phyloP scores from a whole-genome alignment of 2,113 vertebrate genomes.

The Calyptommatus sinebrachiatus region DNA sequence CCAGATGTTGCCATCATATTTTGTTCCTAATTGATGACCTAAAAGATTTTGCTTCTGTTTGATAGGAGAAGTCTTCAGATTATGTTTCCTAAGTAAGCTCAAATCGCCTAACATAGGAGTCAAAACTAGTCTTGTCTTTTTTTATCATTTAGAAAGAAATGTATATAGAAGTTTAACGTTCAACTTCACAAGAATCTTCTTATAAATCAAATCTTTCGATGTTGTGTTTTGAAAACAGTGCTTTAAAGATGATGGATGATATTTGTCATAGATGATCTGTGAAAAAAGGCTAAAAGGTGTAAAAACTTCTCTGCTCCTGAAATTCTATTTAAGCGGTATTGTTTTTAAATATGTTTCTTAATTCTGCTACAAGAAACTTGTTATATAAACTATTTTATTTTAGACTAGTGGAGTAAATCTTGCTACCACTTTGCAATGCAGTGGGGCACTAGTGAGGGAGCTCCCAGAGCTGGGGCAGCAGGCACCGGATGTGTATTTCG shows the following conservation, averaged over 20 bases:
- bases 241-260: slow-evolving; percentile 5
- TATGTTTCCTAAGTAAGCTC: slow-evolving; percentile 23
- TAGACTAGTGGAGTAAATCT: no score
- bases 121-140: slow-evolving; percentile 5
- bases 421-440: no score
- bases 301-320: background rate
- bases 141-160: background rate
- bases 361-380: background rate
- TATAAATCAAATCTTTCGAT: slow-evolving; percentile 22
- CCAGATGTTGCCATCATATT: slow-evolving; percentile 26
- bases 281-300: background rate
- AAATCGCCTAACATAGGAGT: background rate
- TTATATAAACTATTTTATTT: background rate
- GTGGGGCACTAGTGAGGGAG: no score
- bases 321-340: no score
- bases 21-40: slow-evolving; percentile 40
- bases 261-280: slow-evolving; percentile 25
- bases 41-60: background rate
- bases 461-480: no score
- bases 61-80: background rate
- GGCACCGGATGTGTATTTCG: no score
- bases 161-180: slow-evolving; percentile 25
- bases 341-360: background rate
- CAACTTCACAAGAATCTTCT: slow-evolving; percentile 36
- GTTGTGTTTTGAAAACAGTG: slow-evolving; percentile 13